Percentiles rank a stretch among this genome's conserved stretches.
Conservation (phyloP, 2,113 vertebrate genomes). For the Trogon melanurus region DNA sequence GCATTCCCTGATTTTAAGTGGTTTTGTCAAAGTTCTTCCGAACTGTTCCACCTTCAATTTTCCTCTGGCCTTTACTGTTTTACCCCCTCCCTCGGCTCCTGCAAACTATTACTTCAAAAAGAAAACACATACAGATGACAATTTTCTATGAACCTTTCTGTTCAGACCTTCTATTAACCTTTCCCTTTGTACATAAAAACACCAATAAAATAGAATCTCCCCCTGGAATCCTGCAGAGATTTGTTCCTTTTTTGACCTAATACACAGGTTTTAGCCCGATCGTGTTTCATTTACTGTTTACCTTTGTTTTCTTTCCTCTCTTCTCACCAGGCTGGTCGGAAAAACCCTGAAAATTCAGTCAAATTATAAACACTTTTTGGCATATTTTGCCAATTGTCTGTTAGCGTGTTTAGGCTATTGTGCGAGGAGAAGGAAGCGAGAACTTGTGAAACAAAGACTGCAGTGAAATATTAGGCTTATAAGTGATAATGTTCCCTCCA, state of each 20-base stretch:
- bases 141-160: slow-evolving; percentile 51
- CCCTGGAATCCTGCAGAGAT: slow-evolving; percentile 40
- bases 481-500: slow-evolving; percentile 29
- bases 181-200: slow-evolving; percentile 60
- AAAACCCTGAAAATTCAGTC: background rate
- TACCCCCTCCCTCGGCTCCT: slow-evolving; percentile 32
- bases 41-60: slow-evolving; percentile 27
- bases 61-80: slow-evolving; percentile 25
- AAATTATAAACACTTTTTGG: background rate
- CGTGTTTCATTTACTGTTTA: background rate
- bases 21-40: slow-evolving; percentile 7
- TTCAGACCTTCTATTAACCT: slow-evolving; percentile 63
- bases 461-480: background rate
- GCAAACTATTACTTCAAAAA: slow-evolving; percentile 53
- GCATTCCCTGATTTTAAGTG: background rate
- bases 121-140: slow-evolving; percentile 56
- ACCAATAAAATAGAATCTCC: slow-evolving; percentile 48
- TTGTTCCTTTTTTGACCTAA: slow-evolving; percentile 49
- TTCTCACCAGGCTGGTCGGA: background rate
- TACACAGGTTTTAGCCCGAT: background rate
- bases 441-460: background rate
- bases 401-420: background rate
- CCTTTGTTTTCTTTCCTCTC: background rate
- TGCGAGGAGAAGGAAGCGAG: background rate
- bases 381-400: background rate